A percentile compares a stretch with the other conserved stretches of the same genome.
phyloP scores from a whole-genome alignment of 2,113 vertebrate genomes.

The Tyrannus savana region DNA sequence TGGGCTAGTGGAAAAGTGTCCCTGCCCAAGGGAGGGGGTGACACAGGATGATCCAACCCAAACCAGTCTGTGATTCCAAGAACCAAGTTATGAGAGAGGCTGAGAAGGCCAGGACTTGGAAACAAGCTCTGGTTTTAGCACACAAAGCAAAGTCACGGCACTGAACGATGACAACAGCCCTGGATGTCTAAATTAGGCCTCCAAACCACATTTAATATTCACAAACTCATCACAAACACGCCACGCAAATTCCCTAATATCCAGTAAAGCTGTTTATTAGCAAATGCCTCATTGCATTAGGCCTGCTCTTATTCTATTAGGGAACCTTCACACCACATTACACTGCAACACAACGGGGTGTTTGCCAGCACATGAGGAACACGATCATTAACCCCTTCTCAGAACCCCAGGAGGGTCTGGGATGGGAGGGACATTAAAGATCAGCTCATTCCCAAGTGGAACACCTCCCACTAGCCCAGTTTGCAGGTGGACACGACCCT shows the following conservation, averaged over 20 bases:
- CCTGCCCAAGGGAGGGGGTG: background rate
- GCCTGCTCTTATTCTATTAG: constrained; percentile 59
- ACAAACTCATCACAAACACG: constrained; percentile 40
- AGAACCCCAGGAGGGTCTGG: background rate
- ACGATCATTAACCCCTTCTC: constrained; percentile 20
- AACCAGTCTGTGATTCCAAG: background rate
- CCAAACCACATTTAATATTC: constrained; percentile 54
- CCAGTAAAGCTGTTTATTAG: constrained; percentile 68
- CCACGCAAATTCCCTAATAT: constrained; percentile 44
- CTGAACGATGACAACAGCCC: constrained; percentile 45
- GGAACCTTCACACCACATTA: constrained; percentile 74
- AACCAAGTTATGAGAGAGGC: background rate
- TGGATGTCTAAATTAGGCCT: constrained; percentile 65
- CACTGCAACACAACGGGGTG: constrained; percentile 35
- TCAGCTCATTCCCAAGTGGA: background rate
- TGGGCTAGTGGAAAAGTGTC: background rate
- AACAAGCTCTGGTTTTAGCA: background rate
- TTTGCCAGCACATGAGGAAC: constrained; percentile 33
- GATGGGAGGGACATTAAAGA: background rate
- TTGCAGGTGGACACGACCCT: too few relatives aligned
- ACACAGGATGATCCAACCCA: background rate
- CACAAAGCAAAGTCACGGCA: constrained; percentile 24
- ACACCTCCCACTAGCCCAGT: background rate
- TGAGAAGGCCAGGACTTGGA: background rate
- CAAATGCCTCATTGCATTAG: constrained; percentile 60